Evolutionary conservation across 1,140 invertebrate genomes (phyloP), one percentile per base, ranked within the genome.

Genomic region (Cotesia chilonis): DNA sequence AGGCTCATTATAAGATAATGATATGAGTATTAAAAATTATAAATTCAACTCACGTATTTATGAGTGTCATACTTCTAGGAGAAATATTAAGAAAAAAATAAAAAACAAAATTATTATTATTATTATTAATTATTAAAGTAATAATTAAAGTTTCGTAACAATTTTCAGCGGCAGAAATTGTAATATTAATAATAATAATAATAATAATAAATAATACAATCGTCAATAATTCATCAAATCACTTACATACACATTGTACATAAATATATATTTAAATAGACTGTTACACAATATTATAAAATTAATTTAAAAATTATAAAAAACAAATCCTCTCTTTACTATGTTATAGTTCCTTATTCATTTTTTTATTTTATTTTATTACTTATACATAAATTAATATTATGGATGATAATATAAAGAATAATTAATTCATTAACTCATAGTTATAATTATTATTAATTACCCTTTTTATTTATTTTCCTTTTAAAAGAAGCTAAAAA

Each of bases 51-150:
- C 85, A 47, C 41, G 81, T 85, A 87, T 84, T 86, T 83, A 81
- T 85, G 83, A 81, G 83, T 87, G 84, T 87, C 84, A 86, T 86
- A 86, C 84, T 83, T 84, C 82, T 87, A 87, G 84, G 83, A 81
- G 85, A 84, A 81, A 82, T 17, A 20, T 59, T 20, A 83, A 86
- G 81, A 86, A 85, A 84, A 83, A 47, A 2, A 47, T 6, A 47
- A 47, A 47, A 47, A 47, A 47, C 2, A 6, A 47, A 47, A 9
- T 47, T 9, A 47, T 47, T 47, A 47, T 9, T 9, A 47, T 47
- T 47, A 47, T 9, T 41, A 4, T 7, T 47, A 47, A 9, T 47
- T 9, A 47, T 9, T 47, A 10, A 47, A 47, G 2, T 6, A 47
- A 47, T 47, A 47, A 47, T 17, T 17, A 17, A 17, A 17, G 17